Base-by-base conservation (phyloP, 2,888 invertebrate species). In the Coleophora flavipennella region DNA sequence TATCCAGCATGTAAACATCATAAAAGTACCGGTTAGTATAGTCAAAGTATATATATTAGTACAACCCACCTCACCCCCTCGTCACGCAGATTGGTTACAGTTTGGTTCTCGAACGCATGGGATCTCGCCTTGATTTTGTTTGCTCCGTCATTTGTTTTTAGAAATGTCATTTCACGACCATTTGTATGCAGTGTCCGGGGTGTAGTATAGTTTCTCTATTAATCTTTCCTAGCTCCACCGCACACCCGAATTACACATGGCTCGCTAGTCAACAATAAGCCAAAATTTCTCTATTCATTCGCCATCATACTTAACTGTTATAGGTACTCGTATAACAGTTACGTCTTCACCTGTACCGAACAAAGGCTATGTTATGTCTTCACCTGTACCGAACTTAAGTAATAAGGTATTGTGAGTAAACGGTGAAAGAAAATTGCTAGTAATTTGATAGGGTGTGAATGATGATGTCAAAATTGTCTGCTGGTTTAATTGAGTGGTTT, bases 401-500 rank as follows among this genome's bases (percentile, higher is more conserved):
- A 47, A 54, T 53, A 44, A 49, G 59, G 65, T 64, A 65, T 57
- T 57, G 56, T 57, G 51, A 48, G 52, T 61, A 54, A 65, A 67
- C 64, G 62, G 66, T 69, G 63, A 61, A 62, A 62, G 57, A 61
- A 62, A 59, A 62, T 62, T 58, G 57, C 53, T 53, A 57, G 51
- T 43, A 50, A 49, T 52, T 51, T 46, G 46, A 46, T 54, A 20
- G 20, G 50, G 61, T 62, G 51, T 49, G 59, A 61, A 59, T 57
- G 52, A 44, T 50, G 48, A 44, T 55, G 63, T 61, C 67, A 62
- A 56, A 61, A 60, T 32, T 32, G 11, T 32, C 11, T 13, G 13
- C 1, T 20, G 20, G 20, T 6, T 20, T 4, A 20, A 20, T 20
- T 20, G 20, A 20, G 20, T 20, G 20, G 20, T 20, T 20, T 20